Conservation (phyloP, 2,113 vertebrate genomes). For the Sakesphorus luctuosus region DNA sequence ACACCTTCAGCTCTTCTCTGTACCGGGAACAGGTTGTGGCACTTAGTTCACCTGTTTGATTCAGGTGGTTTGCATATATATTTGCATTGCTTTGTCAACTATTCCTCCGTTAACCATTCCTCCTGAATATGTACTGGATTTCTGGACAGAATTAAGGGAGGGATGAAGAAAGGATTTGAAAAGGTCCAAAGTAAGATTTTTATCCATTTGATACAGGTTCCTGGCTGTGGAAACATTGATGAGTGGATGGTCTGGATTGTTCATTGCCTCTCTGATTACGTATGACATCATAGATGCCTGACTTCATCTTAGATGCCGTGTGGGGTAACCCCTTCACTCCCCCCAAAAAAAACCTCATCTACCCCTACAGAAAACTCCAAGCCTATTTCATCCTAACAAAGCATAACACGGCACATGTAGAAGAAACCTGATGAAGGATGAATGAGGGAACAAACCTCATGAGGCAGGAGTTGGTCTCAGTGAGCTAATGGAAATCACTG, state of each 20-base stretch:
- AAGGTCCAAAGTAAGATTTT: background rate
- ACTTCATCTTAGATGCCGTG: background rate
- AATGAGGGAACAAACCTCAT: background rate
- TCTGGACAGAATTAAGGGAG: background rate
- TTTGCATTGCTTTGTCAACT: background rate
- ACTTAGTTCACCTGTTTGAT: background rate
- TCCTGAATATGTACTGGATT: background rate
- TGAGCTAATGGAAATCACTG: background rate
- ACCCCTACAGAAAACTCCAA: background rate
- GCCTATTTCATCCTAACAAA: background rate
- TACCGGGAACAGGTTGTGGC: background rate
- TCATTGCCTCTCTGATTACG: background rate
- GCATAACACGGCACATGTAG: background rate
- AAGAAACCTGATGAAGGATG: background rate
- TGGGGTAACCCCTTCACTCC: background rate
- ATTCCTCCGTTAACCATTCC: background rate
- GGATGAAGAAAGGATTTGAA: background rate
- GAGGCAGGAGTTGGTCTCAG: background rate
- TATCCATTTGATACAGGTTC: background rate
- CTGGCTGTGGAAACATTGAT: background rate
- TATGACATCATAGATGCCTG: background rate
- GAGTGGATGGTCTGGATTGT: background rate
- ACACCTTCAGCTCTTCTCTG: background rate
- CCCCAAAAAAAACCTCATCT: too few relatives aligned
- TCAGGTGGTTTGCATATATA: background rate